Base-by-base conservation (phyloP, 2,113 vertebrate species). In the Apaloderma vittatum region DNA sequence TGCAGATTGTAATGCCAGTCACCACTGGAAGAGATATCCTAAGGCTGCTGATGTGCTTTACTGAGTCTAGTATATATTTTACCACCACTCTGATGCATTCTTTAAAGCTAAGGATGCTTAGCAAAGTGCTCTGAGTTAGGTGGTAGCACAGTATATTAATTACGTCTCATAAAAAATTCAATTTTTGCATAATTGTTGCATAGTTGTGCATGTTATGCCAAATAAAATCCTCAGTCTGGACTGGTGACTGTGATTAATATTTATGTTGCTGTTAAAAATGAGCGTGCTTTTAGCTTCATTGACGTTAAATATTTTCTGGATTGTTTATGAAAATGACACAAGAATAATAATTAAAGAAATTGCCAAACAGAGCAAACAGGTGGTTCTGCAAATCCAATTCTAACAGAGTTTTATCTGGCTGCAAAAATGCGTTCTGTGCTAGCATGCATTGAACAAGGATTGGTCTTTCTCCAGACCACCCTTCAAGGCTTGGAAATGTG, bases 191-290 rank as follows among this genome's bases (percentile, higher is more conserved):
- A 95, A 92, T 91, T 90, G 70, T 83, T 77, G 24, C 40, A 93
- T 91, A 90, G 93, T 93, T 91, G 77, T 83, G 27, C 86, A 87
- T 72, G 65, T 91, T 95, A 95, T 87, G 85, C 82, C 88, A 98
- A 97, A 97, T 96, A 86, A 91, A 97, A 86, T 89, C 76, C 91
- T 74, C 71, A 62, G 37, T 93, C 90, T 91, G 77, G 81, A 92
- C 94, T 97, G 85, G 59, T 72, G 94, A 79, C 93, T 92, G 32
- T 93, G 95, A 98, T 97, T 97, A 94, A 92, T 97, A 97, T 95
- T 97, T 97, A 92, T 96, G 82, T 74, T 96, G 82, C 26, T 48
- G 67, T 95, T 97, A 90, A 97, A 97, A 98, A 88, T 54, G 43
- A 93, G 22, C 37, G 84, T 71, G 74, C 27, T 92, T 97, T 97